A percentile compares a stretch with the other conserved stretches of the same genome.
Conservation (phyloP, 2,113 vertebrate species). For the Thinocorus orbignyianus region DNA sequence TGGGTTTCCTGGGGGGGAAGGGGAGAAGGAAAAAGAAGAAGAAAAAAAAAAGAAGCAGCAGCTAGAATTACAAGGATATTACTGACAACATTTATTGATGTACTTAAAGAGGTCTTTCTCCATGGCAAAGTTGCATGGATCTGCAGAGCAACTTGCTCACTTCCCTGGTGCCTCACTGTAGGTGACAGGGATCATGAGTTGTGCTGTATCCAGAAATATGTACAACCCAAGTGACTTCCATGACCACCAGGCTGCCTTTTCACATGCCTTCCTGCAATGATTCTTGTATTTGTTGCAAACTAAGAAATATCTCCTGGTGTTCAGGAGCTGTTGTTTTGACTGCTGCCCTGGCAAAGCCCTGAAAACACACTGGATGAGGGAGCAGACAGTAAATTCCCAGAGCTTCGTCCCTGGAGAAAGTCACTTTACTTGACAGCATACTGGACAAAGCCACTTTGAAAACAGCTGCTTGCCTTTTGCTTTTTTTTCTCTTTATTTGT, state of each 20-base stretch:
- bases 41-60: not conserved
- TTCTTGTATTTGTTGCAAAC: not conserved
- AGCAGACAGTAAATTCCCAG: not conserved
- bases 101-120: not conserved
- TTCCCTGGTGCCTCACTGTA: not conserved
- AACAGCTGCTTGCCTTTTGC: not conserved
- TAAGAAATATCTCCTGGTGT: not conserved
- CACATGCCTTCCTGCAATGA: rapidly evolving
- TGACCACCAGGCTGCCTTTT: not conserved
- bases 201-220: not conserved
- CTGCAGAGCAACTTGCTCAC: not conserved
- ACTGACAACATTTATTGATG: not conserved
- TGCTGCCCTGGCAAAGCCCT: not conserved
- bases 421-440: not conserved
- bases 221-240: not conserved
- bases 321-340: not conserved
- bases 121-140: not conserved
- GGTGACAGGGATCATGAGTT: not conserved
- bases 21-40: not conserved
- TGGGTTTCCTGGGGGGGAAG: not conserved
- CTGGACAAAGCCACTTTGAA: slow-evolving; percentile 20
- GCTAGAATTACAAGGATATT: not conserved
- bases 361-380: not conserved
- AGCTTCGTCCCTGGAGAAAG: not conserved
- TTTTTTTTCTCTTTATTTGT: not conserved